Conservation (phyloP, 2,113 vertebrate genomes). For the Scomber scombrus region DNA sequence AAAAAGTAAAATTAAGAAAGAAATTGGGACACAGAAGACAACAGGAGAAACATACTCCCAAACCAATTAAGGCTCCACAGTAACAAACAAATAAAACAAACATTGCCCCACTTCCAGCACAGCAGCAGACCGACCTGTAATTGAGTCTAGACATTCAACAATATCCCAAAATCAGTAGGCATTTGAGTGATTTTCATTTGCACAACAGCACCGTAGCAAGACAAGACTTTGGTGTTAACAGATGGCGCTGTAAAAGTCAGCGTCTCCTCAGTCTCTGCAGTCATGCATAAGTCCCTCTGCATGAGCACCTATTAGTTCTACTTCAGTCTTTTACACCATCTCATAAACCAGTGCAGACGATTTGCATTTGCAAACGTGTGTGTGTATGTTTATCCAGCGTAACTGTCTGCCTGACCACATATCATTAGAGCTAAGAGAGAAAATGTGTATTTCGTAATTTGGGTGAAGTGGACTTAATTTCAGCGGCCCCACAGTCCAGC, state of each 20-base stretch:
- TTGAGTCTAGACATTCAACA: too few species aligned
- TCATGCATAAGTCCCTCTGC: conserved; percentile 6
- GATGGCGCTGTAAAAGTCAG: conserved; percentile 28
- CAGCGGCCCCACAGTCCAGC: neutral
- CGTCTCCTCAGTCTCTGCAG: neutral
- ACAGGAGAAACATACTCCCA: too few species aligned
- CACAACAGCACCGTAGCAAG: neutral
- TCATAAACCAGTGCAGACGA: neutral
- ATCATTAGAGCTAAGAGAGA: neutral
- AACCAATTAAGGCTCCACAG: too few species aligned
- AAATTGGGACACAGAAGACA: too few species aligned
- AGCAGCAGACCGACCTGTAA: too few species aligned
- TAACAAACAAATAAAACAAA: too few species aligned
- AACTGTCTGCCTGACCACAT: neutral
- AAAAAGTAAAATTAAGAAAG: too few species aligned
- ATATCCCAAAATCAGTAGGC: too few species aligned
- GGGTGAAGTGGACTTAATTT: neutral
- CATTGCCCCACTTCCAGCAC: too few species aligned
- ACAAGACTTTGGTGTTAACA: conserved; percentile 12
- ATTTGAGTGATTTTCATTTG: neutral
- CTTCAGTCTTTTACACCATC: neutral
- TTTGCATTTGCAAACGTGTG: neutral
- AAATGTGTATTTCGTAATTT: neutral
- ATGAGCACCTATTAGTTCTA: neutral
- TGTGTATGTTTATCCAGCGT: neutral